phyloP scores from a whole-genome alignment of 2,113 vertebrate species.

The Trinectes maculatus region DNA sequence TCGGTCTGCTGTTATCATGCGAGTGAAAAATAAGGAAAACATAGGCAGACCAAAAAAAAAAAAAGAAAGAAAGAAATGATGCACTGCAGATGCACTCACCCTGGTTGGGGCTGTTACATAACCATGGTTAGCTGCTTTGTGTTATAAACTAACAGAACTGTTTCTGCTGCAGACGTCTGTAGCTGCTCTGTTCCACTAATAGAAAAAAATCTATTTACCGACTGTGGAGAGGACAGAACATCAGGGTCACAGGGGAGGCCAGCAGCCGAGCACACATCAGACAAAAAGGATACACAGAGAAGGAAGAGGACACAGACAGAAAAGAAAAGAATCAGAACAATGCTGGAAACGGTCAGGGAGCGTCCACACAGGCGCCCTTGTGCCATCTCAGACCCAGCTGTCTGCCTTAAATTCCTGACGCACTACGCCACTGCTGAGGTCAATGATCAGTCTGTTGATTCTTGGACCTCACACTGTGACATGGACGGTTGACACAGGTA shows the following conservation, averaged over 20 bases:
- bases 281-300: constrained; percentile 48
- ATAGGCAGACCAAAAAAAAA: not conserved
- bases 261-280: constrained; percentile 18
- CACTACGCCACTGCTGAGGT: constrained; percentile 15
- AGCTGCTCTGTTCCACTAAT: constrained; percentile 60
- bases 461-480: constrained; percentile 2
- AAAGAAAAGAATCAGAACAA: constrained; percentile 9
- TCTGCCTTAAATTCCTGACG: constrained; percentile 43
- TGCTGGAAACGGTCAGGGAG: constrained; percentile 4
- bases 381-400: constrained; percentile 48
- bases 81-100: constrained; percentile 16
- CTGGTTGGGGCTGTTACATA: constrained; percentile 26
- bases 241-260: constrained; percentile 48
- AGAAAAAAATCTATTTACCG: constrained; percentile 56
- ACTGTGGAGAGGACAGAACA: constrained; percentile 38
- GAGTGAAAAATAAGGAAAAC: not conserved
- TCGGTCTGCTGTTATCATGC: not conserved
- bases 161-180: constrained; percentile 67
- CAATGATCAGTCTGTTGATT: constrained; percentile 12
- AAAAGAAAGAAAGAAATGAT: constrained; percentile 3
- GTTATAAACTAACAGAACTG: constrained; percentile 37
- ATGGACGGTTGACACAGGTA: not conserved
- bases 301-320: constrained; percentile 28
- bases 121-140: constrained; percentile 53
- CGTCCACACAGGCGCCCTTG: constrained; percentile 44